These are phyloP conservation scores for Zaprionus ornatus DNA, from an alignment of 1,140 invertebrate genomes.

Conservation along the genomic window DNA sequence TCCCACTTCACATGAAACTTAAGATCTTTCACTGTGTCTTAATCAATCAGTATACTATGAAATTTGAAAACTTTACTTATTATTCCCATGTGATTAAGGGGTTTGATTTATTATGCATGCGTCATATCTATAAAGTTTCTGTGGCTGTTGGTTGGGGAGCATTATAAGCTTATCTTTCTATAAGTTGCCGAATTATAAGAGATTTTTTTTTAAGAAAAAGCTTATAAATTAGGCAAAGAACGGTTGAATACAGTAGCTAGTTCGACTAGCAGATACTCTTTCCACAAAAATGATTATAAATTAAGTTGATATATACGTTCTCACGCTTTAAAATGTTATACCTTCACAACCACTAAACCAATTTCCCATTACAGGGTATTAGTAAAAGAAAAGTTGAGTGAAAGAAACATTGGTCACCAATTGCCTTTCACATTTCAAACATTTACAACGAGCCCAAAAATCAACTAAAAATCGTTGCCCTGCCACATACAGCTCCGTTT, in stretches of 20 bases:
- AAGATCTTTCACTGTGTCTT: neutral
- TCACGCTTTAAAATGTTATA: neutral
- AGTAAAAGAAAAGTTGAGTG: slow-evolving; percentile 27
- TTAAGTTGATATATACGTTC: too few species aligned
- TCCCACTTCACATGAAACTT: neutral
- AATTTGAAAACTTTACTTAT: neutral
- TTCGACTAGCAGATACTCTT: neutral
- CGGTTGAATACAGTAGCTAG: neutral
- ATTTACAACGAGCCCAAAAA: slow-evolving; percentile 13
- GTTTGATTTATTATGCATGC: too few species aligned
- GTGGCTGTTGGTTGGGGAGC: neutral
- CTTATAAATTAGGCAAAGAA: neutral
- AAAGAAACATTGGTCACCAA: slow-evolving; percentile 21
- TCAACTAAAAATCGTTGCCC: slow-evolving; percentile 17
- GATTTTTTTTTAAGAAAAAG: neutral
- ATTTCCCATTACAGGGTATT: neutral
- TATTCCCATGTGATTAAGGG: neutral
- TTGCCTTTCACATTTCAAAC: slow-evolving; percentile 60
- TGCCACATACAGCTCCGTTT: neutral
- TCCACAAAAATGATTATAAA: neutral
- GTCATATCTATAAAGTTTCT: too few species aligned
- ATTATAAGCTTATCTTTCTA: slow-evolving; percentile 3
- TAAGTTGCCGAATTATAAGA: slow-evolving; percentile 13
- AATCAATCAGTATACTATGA: neutral
- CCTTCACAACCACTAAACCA: too few species aligned